Conservation (phyloP, 2,888 invertebrate genomes). For the Homarus gammarus region DNA sequence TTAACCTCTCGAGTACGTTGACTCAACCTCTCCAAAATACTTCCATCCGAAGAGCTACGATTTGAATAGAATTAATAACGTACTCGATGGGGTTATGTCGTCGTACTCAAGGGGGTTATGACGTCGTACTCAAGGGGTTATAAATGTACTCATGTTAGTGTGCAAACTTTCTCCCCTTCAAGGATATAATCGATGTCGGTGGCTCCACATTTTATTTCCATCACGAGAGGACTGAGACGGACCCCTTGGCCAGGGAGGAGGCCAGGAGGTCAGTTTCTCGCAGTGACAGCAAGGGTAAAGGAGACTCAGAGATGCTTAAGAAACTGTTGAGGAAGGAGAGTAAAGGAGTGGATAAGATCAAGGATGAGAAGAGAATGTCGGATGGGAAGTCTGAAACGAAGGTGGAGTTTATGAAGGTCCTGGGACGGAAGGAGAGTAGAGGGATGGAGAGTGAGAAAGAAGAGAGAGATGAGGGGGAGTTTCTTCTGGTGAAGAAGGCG, state of each 20-base stretch:
- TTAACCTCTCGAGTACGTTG: too few species aligned
- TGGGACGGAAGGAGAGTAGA: not conserved
- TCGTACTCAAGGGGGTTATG: too few species aligned
- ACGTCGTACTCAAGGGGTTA: too few species aligned
- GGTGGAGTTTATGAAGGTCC: slow-evolving; percentile 49
- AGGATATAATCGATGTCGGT: slow-evolving; percentile 40
- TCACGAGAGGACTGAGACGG: slow-evolving; percentile 15
- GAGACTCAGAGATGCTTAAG: slow-evolving; percentile 48
- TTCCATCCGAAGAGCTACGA: too few species aligned
- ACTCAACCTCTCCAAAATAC: too few species aligned
- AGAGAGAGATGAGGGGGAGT: slow-evolving; percentile 41
- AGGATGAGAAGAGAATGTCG: slow-evolving; percentile 11
- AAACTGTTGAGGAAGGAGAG: slow-evolving; percentile 59
- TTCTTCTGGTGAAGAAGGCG: slow-evolving; percentile 9
- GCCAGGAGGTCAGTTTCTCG: slow-evolving; percentile 27
- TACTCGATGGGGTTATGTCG: too few species aligned
- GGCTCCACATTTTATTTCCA: slow-evolving; percentile 44
- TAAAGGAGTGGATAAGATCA: slow-evolving; percentile 32
- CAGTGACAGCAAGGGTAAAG: slow-evolving; percentile 52
- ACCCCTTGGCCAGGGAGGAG: slow-evolving; percentile 18
- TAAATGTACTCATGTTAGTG: slow-evolving; percentile 18
- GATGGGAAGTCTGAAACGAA: slow-evolving; percentile 20
- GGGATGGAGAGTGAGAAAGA: slow-evolving; percentile 12
- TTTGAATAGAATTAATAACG: too few species aligned
- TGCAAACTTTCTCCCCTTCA: slow-evolving; percentile 11